These are phyloP conservation scores for Limonius californicus DNA, from an alignment of 1,140 invertebrate species.

Conservation along the genomic window DNA sequence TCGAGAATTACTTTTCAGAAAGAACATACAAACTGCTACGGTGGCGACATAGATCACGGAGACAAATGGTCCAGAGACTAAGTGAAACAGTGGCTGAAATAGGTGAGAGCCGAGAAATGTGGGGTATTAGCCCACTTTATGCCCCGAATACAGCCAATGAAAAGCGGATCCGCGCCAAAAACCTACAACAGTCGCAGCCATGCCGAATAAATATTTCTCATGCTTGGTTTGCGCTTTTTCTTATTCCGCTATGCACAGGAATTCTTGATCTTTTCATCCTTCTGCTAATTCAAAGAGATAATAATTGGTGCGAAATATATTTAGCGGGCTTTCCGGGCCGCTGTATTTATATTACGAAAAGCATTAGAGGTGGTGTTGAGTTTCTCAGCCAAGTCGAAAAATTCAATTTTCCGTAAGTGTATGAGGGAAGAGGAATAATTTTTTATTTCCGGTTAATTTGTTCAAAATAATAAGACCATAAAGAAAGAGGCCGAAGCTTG, in stretches of 20 bases:
- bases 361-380: too few species aligned
- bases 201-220: not conserved
- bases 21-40: conserved; percentile 23
- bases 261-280: conserved; percentile 11
- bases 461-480: conserved; percentile 26
- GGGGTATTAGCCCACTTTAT: not conserved
- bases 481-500: conserved; percentile 15
- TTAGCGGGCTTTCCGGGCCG: too few species aligned
- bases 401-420: too few species aligned
- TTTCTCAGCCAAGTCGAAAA: too few species aligned
- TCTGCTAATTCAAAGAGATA: conserved; percentile 19
- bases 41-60: conserved; percentile 28
- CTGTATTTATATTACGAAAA: too few species aligned
- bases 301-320: too few species aligned
- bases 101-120: conserved; percentile 32
- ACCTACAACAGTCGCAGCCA: not conserved
- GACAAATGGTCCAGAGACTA: conserved; percentile 29
- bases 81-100: conserved; percentile 28
- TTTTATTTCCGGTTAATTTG: conserved; percentile 22
- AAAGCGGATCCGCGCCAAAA: conserved; percentile 19
- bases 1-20: conserved; percentile 23
- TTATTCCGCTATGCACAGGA: not conserved
- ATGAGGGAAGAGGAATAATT: conserved; percentile 8
- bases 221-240: not conserved
- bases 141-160: conserved; percentile 28